These are phyloP conservation scores for Calyptomena viridis DNA, from an alignment of 2,113 vertebrate species.

Conservation along the genomic window DNA sequence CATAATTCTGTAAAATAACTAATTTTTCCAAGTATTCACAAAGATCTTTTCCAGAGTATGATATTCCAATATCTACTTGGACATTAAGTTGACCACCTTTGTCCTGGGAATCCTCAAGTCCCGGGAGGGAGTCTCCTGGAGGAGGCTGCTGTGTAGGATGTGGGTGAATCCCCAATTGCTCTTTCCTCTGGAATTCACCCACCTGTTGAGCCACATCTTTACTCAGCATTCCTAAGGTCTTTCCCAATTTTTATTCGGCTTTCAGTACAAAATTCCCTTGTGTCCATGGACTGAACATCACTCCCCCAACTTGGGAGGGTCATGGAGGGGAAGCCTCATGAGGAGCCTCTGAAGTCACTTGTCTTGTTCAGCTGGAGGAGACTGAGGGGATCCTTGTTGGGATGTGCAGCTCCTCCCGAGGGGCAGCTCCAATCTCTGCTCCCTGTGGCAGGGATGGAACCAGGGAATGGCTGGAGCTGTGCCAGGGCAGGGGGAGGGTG, in stretches of 20 bases:
- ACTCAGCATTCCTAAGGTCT: background rate
- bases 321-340: too few relatives aligned
- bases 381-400: too few relatives aligned
- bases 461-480: too few relatives aligned
- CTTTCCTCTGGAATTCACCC: background rate
- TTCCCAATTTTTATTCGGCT: background rate
- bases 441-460: too few relatives aligned
- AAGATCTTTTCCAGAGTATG: accelerated
- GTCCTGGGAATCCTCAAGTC: background rate
- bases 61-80: accelerated
- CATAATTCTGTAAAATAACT: background rate
- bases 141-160: accelerated
- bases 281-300: accelerated
- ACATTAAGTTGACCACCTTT: background rate
- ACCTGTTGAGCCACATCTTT: background rate
- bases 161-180: background rate
- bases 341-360: too few relatives aligned
- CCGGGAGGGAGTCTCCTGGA: background rate
- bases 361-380: too few relatives aligned
- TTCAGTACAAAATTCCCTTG: accelerated
- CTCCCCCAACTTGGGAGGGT: background rate
- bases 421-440: too few relatives aligned
- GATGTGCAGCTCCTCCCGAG: too few relatives aligned
- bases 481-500: too few relatives aligned
- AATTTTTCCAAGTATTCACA: background rate